A percentile compares a stretch with the other conserved stretches of the same genome.
Evolutionary conservation across 2,797 vertebrate species (phyloP).

Genomic region (Novumbra hubbsi): DNA sequence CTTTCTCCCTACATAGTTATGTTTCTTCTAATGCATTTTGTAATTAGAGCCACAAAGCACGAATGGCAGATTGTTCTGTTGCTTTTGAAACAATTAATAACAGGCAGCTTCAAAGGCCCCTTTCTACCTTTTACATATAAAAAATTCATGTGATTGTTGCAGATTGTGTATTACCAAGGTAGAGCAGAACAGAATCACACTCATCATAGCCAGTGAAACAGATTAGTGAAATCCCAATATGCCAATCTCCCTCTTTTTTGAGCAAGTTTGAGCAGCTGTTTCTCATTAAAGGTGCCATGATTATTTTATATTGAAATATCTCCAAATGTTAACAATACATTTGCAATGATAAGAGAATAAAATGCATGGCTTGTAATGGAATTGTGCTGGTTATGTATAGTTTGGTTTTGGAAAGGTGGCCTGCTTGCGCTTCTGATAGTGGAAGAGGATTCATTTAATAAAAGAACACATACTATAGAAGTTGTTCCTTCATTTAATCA

Average conservation of each 20-base stretch:
- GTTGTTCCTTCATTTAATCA: no score
- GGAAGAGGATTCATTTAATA: no score
- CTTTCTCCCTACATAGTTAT: background rate
- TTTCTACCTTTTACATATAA: slow-evolving; percentile 16
- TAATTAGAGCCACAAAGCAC: slow-evolving; percentile 3
- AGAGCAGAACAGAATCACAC: slow-evolving; percentile 3
- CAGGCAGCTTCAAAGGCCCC: slow-evolving; percentile 15
- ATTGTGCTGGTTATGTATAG: no score
- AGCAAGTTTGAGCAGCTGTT: background rate
- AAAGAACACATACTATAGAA: no score
- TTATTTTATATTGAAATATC: no score
- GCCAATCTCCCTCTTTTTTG: background rate
- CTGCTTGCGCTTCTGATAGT: no score
- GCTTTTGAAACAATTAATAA: slow-evolving; percentile 16
- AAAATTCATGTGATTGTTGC: slow-evolving; percentile 25
- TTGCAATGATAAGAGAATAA: no score
- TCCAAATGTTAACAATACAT: no score
- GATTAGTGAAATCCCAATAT: background rate
- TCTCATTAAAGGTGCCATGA: no score
- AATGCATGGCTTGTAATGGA: no score
- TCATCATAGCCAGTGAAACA: slow-evolving; percentile 2
- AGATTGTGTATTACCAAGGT: slow-evolving; percentile 21
- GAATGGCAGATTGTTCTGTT: slow-evolving; percentile 19
- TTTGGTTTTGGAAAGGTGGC: no score
- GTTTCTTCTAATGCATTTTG: background rate